phyloP scores from a whole-genome alignment of 1,140 invertebrate genomes.

The Colletes latitarsis region DNA sequence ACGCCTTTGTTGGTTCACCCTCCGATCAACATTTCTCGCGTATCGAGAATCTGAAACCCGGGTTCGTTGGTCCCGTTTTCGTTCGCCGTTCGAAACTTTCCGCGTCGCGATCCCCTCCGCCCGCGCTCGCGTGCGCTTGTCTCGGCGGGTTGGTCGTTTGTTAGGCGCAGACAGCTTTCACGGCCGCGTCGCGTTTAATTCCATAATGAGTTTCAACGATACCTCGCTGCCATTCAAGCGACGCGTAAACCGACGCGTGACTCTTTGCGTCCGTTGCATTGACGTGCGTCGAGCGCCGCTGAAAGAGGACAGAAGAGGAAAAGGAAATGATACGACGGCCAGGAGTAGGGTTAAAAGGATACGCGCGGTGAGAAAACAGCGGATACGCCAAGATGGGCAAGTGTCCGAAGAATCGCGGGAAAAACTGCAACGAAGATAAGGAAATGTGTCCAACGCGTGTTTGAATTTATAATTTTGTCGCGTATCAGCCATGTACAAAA shows the following conservation, averaged over 20 bases:
- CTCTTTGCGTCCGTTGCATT: constrained; percentile 17
- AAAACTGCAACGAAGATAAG: background rate
- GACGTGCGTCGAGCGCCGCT: background rate
- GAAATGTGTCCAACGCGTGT: no score
- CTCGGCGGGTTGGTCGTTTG: constrained; percentile 48
- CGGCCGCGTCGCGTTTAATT: constrained; percentile 56
- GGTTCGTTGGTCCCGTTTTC: constrained; percentile 29
- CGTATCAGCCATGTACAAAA: no score
- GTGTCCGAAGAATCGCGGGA: background rate
- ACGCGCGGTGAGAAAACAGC: background rate
- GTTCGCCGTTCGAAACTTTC: constrained; percentile 35
- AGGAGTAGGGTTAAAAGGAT: constrained; percentile 1
- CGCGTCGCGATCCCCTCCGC: constrained; percentile 2
- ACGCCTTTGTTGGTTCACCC: background rate
- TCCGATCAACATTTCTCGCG: background rate
- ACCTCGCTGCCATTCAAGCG: constrained; percentile 40
- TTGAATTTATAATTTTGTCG: no score
- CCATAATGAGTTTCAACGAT: constrained; percentile 58
- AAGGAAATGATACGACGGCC: background rate
- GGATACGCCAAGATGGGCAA: background rate
- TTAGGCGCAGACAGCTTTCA: constrained; percentile 60
- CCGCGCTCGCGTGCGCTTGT: background rate
- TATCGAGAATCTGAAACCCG: background rate
- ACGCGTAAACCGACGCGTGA: constrained; percentile 29
- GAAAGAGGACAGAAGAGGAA: background rate